phyloP scores from a whole-genome alignment of 64 coral and sea anemone species.

The Platygyra sinensis region DNA sequence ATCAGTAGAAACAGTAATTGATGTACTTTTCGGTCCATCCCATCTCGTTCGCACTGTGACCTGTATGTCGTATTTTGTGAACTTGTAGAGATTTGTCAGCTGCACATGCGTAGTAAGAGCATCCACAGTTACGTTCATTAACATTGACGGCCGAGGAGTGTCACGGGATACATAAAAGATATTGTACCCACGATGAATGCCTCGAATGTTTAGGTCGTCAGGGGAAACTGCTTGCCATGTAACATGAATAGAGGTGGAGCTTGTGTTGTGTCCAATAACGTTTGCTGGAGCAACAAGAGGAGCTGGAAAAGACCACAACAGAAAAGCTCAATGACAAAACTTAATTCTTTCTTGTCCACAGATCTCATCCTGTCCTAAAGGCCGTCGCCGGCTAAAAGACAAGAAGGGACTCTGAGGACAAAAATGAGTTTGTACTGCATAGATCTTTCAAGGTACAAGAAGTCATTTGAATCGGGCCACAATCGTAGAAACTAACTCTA shows the following conservation, averaged over 20 bases:
- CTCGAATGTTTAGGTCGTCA: conserved; percentile 17
- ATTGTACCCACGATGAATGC: conserved; percentile 58
- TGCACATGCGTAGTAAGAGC: conserved; percentile 24
- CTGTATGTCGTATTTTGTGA: conserved; percentile 43
- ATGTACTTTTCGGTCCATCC: conserved; percentile 9
- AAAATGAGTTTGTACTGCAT: no score
- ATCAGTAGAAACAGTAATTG: conserved; percentile 21
- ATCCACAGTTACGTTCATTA: conserved; percentile 44
- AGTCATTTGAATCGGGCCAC: no score
- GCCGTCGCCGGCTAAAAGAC: no score
- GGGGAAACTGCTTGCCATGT: conserved; percentile 24
- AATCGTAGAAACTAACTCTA: no score
- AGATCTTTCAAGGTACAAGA: no score
- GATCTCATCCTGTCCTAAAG: no score
- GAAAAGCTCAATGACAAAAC: neutral
- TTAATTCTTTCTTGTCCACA: neutral
- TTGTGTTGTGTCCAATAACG: conserved; percentile 55
- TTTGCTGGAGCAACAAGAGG: conserved; percentile 49
- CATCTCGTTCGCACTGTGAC: neutral
- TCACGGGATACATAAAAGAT: conserved; percentile 35
- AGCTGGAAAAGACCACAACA: conserved; percentile 9
- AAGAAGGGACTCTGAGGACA: no score
- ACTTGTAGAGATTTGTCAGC: conserved; percentile 49
- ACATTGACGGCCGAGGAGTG: neutral
- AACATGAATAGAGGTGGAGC: conserved; percentile 54